Base-by-base conservation (phyloP, 2,113 vertebrate genomes). In the Cairina moschata region DNA sequence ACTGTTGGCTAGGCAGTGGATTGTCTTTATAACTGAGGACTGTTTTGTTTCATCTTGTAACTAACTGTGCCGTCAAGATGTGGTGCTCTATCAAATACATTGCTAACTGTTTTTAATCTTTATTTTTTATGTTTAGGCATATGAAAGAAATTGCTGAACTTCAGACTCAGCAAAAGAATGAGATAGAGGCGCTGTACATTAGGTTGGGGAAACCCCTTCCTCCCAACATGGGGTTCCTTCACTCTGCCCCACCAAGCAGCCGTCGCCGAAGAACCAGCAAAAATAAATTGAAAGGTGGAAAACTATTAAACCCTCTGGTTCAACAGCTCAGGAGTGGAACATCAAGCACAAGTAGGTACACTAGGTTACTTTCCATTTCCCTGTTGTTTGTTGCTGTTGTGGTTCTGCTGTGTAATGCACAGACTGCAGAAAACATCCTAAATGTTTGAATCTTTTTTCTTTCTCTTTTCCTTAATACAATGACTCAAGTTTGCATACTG, bases 111-210 rank as follows among this genome's bases (percentile, higher is more conserved):
- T 46, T 23, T 84, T 38, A 58, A 17, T 11, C 73, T 62, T 80
- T 83, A 17, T 11, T 75, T 59, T 83, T 80, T n/a, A 40, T 60
- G 22, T 66, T 83, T 72, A 99, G 99, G 94, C 99, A 99, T 96
- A 98, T 99, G 97, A 99, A 98, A 68, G 99, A 99, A 98, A 99
- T 99, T 85, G 98, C 99, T 6, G 99, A 99, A 96, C 98, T 99
- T 54, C 99, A 99, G 97, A 99, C 98, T 23, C 98, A 99, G 91
- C 99, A 99, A 96, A 98, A 99, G 73, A 98, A 98, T 26, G 99
- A 99, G 97, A 99, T 99, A 11, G 99, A 99, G 96, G 97, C 99
- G 17, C 97, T 99, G 36, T 99, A 99, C 91, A 95, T 92, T 46
- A 98, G 98, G 3, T 96, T 99, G 78, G 99, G 99, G 72, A 99